These are phyloP conservation scores for Euplexia lucipara DNA, from an alignment of 2,888 invertebrate species.

Conservation along the genomic window DNA sequence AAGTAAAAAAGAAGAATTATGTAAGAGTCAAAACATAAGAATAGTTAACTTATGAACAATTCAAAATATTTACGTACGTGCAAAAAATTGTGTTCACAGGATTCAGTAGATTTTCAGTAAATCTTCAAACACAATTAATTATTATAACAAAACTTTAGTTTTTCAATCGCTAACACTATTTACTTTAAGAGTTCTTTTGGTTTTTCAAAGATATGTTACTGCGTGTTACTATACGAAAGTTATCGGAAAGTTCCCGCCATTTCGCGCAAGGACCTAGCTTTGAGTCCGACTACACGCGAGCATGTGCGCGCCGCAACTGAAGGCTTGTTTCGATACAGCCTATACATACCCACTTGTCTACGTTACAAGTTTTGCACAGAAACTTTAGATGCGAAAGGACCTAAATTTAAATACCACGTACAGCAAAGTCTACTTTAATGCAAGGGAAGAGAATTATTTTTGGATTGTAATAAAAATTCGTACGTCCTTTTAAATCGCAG, in stretches of 20 bases:
- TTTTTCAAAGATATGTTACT: slow-evolving; percentile 54
- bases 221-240: slow-evolving; percentile 78
- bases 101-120: slow-evolving; percentile 36
- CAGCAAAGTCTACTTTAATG: slow-evolving; percentile 26
- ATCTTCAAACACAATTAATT: slow-evolving; percentile 52
- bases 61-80: slow-evolving; percentile 52
- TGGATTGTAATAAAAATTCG: background rate
- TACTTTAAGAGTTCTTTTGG: slow-evolving; percentile 28
- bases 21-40: background rate
- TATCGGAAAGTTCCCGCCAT: slow-evolving; percentile 87
- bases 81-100: slow-evolving; percentile 22
- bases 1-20: background rate
- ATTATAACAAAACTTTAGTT: slow-evolving; percentile 37
- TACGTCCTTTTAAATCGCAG: slow-evolving; percentile 40
- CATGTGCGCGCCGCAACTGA: slow-evolving; percentile 88
- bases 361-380: slow-evolving; percentile 85
- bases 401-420: slow-evolving; percentile 36
- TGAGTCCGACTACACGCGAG: slow-evolving; percentile 78
- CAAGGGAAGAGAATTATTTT: slow-evolving; percentile 5
- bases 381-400: slow-evolving; percentile 55
- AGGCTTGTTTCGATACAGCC: slow-evolving; percentile 81
- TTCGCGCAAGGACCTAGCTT: slow-evolving; percentile 71
- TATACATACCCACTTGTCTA: slow-evolving; percentile 85
- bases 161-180: slow-evolving; percentile 35
- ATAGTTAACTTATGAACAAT: background rate